Evolutionary conservation across 2,888 invertebrate genomes (phyloP).

Genomic region (Exephanes ischioxanthus): DNA sequence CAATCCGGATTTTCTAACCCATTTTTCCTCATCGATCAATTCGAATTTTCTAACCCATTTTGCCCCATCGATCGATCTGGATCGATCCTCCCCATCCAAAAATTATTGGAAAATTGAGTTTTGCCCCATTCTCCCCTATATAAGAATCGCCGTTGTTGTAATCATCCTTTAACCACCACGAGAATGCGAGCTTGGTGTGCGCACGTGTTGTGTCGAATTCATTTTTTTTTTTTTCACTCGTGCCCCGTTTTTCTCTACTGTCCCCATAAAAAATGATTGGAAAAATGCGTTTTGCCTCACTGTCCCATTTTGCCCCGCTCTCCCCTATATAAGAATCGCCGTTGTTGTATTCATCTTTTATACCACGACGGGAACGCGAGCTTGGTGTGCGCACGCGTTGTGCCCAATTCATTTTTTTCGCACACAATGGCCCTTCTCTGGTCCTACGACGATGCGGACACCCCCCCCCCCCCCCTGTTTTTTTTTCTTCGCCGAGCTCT

Average conservation of each 20-base stretch:
- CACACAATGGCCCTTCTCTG: slow-evolving; percentile 76
- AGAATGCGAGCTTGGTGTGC: slow-evolving; percentile 36
- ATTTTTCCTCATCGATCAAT: no score
- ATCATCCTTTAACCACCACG: slow-evolving; percentile 23
- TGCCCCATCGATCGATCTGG: no score
- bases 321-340: slow-evolving; percentile 4
- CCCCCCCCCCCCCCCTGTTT: slow-evolving; percentile 31
- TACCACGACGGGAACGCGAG: neutral
- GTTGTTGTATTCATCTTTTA: slow-evolving; percentile 38
- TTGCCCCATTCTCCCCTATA: no score
- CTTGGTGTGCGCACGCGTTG: slow-evolving; percentile 62
- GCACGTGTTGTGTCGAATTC: slow-evolving; percentile 74
- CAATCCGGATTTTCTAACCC: no score
- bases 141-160: neutral
- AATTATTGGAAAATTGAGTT: no score
- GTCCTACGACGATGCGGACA: slow-evolving; percentile 49
- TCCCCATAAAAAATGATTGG: no score
- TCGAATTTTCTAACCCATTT: no score
- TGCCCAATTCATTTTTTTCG: slow-evolving; percentile 76
- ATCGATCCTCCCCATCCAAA: no score
- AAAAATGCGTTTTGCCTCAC: no score
- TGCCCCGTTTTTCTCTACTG: no score
- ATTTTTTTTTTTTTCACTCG: slow-evolving; percentile 67
- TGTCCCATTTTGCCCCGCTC: no score
- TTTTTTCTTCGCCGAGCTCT: slow-evolving; percentile 23